Base-by-base conservation (phyloP, 2,888 invertebrate species). In the Volucella inflata region DNA sequence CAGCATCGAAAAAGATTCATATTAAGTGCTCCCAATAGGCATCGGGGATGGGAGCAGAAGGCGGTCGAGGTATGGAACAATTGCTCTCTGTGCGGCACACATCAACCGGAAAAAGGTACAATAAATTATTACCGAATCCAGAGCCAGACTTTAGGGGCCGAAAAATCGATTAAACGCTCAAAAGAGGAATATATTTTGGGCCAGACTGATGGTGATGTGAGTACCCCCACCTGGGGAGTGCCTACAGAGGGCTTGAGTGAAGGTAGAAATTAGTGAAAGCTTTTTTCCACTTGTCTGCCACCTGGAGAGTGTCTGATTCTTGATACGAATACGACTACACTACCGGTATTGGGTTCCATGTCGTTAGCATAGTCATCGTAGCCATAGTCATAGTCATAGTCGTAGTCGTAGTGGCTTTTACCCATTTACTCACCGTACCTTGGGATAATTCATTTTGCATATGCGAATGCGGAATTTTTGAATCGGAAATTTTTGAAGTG, bases 91-190 rank as follows among this genome's bases (percentile, higher is more conserved):
- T 84, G 65, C 80, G 71, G 71, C 84, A 71, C 84, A 80, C 71
- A 84, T 84, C 84, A 84, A 84, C 84, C 84, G 75, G 84, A 80
- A 84, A 83, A 84, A 79, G 83, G 84, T 84, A 84, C 84, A 75
- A 84, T 84, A 84, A 84, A 84, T 84, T 84, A 84, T 80, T 80
- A 71, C 80, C 67, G 70, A 75, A 80, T 80, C 70, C 84, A 74
- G 42, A 83, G 72, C 50, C 79, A 84, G 84, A 71, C 75, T 48
- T 44, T 40, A 30, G 65, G 65, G 79, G 57, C 67, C 70, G 81
- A 85, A 81, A 85, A 85, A 85, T 85, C 85, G 85, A 85, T 85
- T 85, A 81, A 85, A 85, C 36, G 60, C 77, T 81, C 72, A 68
- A 76, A 72, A 81, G 30, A 30, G 81, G 81, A 81, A 80, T 80